Evolutionary conservation across 2,113 vertebrate genomes (phyloP).

Genomic region (Columba livia): DNA sequence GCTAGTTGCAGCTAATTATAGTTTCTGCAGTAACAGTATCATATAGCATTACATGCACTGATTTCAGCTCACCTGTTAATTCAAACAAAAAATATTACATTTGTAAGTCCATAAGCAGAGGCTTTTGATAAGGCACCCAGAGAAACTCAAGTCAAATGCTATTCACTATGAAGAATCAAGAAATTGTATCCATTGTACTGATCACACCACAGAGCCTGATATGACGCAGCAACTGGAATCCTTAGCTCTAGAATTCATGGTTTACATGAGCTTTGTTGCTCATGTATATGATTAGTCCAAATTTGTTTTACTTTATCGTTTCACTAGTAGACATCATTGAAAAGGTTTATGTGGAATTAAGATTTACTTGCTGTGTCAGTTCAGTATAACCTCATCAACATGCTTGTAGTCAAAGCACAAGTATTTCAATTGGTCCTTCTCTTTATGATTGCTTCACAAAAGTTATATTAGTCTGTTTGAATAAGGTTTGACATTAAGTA

Average conservation of each 20-base stretch:
- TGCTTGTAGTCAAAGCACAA: neutral
- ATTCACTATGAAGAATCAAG: neutral
- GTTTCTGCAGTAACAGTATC: neutral
- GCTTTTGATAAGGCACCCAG: neutral
- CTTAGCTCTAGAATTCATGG: neutral
- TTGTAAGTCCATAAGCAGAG: neutral
- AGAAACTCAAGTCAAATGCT: neutral
- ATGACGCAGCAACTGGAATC: neutral
- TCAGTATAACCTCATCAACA: neutral
- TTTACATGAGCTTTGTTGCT: neutral
- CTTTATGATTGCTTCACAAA: neutral
- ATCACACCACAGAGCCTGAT: neutral
- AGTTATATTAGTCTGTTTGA: neutral
- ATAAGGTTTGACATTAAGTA: neutral
- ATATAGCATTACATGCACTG: neutral
- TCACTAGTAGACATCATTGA: neutral
- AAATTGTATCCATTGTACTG: neutral
- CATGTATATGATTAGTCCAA: neutral
- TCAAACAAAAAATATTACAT: neutral
- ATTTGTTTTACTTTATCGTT: neutral
- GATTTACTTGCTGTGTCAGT: neutral
- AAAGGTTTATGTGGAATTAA: neutral
- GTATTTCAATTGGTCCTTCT: neutral
- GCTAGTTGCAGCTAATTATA: neutral
- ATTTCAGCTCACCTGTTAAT: neutral